Evolutionary conservation across 1,140 invertebrate species (phyloP).

Genomic region (Wiebesia pumilae): DNA sequence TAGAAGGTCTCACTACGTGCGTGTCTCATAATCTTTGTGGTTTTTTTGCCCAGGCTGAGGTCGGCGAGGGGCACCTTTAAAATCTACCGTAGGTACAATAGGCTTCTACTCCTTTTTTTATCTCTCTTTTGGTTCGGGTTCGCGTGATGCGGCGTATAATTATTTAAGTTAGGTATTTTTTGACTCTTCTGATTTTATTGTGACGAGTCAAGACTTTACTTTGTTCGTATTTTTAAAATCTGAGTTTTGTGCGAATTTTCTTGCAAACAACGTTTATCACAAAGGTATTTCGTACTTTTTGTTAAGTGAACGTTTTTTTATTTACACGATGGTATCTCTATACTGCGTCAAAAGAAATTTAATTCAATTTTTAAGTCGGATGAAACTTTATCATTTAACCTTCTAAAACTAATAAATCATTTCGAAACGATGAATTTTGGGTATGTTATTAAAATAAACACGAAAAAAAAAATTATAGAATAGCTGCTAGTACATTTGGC

Average conservation of each 20-base stretch:
- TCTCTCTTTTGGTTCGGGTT: not conserved
- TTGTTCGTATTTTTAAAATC: not conserved
- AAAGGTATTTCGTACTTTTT: not conserved
- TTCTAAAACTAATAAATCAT: not conserved
- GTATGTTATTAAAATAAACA: too few relatives aligned
- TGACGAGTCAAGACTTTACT: not conserved
- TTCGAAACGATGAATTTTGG: too few relatives aligned
- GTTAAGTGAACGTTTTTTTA: too few relatives aligned
- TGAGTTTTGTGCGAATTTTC: not conserved
- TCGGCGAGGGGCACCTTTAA: slow-evolving; percentile 26
- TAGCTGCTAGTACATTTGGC: too few relatives aligned
- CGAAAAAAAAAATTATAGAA: too few relatives aligned
- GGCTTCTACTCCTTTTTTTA: slow-evolving; percentile 18
- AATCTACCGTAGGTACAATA: slow-evolving; percentile 35
- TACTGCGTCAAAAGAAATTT: too few relatives aligned
- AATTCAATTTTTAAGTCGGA: not conserved
- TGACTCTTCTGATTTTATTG: slow-evolving; percentile 2
- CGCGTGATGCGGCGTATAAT: slow-evolving; percentile 11
- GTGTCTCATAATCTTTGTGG: slow-evolving; percentile 50
- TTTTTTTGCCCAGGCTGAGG: slow-evolving; percentile 27
- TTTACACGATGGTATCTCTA: too few relatives aligned
- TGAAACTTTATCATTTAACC: not conserved
- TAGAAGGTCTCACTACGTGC: slow-evolving; percentile 4
- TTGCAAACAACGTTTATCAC: not conserved
- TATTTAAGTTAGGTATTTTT: slow-evolving; percentile 9